Evolutionary conservation across 2,888 invertebrate species (phyloP).

Genomic region (Drosophila quinaria): DNA sequence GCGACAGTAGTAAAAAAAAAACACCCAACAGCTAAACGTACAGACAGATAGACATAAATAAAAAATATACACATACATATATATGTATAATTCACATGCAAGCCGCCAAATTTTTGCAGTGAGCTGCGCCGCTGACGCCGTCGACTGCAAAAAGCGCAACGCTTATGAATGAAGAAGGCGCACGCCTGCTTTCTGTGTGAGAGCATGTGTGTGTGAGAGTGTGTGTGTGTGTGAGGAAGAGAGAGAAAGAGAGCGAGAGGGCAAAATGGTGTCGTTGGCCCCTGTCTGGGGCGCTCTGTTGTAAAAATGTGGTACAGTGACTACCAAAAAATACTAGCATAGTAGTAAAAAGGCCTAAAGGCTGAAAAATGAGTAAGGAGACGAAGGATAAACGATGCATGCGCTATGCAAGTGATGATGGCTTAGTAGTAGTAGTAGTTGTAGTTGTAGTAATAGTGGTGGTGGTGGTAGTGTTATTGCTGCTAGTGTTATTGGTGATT

Average conservation of each 20-base stretch:
- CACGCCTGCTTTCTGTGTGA: conserved; percentile 48
- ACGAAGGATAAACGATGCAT: conserved; percentile 5
- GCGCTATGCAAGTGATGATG: conserved; percentile 7
- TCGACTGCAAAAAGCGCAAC: conserved; percentile 62
- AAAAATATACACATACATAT: not conserved
- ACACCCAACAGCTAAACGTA: conserved; percentile 23
- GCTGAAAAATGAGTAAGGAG: conserved; percentile 16
- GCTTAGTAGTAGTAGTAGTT: not conserved
- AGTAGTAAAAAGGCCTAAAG: conserved; percentile 67
- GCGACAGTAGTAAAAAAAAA: conserved; percentile 34
- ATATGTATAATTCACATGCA: conserved; percentile 48
- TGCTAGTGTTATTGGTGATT: conserved; percentile 26
- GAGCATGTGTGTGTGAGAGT: conserved; percentile 31
- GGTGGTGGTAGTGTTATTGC: not conserved
- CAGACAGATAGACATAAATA: conserved; percentile 30
- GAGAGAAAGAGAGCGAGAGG: conserved; percentile 38
- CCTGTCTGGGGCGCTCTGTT: conserved; percentile 69
- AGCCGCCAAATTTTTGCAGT: conserved; percentile 64
- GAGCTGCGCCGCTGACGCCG: conserved; percentile 36
- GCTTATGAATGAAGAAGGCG: conserved; percentile 74
- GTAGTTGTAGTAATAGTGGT: conserved; percentile 10
- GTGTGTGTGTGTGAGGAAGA: conserved; percentile 10
- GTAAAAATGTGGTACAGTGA: conserved; percentile 77
- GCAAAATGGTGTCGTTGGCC: conserved; percentile 76
- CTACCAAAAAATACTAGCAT: conserved; percentile 79